These are phyloP conservation scores for Oscarella lobularis DNA, from an alignment of 37 sponge, comb jelly and placozoan genomes.

Conservation along the genomic window DNA sequence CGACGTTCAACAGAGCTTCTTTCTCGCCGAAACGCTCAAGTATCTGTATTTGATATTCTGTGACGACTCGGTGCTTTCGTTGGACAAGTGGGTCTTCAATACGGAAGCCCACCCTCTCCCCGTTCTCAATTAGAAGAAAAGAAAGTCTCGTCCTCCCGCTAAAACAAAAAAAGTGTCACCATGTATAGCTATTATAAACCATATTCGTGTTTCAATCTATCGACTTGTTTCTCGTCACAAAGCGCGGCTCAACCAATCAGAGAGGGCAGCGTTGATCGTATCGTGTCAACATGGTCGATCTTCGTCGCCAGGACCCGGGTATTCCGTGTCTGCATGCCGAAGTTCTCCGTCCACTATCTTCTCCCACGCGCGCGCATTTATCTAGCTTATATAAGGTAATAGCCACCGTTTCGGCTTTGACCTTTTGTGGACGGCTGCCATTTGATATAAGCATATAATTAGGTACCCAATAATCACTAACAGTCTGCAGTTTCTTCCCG, in stretches of 20 bases:
- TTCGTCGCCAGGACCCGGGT: conserved; percentile 8
- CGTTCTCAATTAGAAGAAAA: too few relatives aligned
- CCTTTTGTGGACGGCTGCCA: too few relatives aligned
- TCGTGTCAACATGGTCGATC: conserved; percentile 51
- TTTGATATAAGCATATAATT: too few relatives aligned
- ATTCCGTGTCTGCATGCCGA: conserved; percentile 52
- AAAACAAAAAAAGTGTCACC: too few relatives aligned
- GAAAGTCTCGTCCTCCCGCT: too few relatives aligned
- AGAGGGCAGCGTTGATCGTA: conserved; percentile 54
- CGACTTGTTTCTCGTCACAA: neutral
- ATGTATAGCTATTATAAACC: neutral
- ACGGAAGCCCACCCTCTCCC: conserved; percentile 18
- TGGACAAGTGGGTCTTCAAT: conserved; percentile 14
- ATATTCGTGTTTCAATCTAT: neutral
- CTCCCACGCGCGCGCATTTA: too few relatives aligned
- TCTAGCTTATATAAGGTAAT: too few relatives aligned
- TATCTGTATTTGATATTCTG: conserved; percentile 7
- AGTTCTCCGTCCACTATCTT: too few relatives aligned
- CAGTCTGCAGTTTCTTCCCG: too few relatives aligned
- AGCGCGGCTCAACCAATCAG: neutral
- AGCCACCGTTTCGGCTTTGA: too few relatives aligned
- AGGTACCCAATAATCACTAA: too few relatives aligned
- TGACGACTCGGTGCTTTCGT: conserved; percentile 4
- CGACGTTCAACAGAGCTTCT: conserved; percentile 13
- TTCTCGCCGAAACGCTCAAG: conserved; percentile 13